Conservation (phyloP, 2,113 vertebrate species). For the Cervus canadensis region DNA sequence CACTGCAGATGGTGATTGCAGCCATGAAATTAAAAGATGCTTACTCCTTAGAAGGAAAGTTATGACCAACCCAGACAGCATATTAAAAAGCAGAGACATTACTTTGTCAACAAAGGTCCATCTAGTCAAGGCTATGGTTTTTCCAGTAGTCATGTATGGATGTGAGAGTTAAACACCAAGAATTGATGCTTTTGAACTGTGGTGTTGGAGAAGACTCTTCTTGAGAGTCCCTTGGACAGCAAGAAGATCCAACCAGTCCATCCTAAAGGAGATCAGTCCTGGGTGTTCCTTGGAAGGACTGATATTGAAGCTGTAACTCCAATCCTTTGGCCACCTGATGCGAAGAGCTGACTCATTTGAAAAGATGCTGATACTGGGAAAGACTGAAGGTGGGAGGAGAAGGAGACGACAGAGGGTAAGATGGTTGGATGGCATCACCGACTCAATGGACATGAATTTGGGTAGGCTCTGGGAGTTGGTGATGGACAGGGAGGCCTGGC, state of each 20-base stretch:
- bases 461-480: not conserved
- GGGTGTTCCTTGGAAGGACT: not conserved
- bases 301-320: not conserved
- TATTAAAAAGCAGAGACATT: not conserved
- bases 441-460: not conserved
- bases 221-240: not conserved
- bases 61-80: not conserved
- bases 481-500: not conserved
- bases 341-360: not conserved
- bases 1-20: not conserved
- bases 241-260: not conserved
- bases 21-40: not conserved
- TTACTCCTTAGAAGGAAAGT: not conserved
- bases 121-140: not conserved
- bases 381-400: not conserved
- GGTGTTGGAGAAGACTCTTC: not conserved
- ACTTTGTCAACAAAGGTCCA: not conserved
- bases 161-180: not conserved
- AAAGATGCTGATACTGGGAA: not conserved
- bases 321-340: not conserved
- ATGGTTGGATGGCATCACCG: not conserved
- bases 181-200: not conserved
- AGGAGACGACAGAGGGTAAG: not conserved
- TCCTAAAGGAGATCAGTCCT: not conserved
- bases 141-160: not conserved